These are phyloP conservation scores for Leistus spinibarbis DNA, from an alignment of 2,888 invertebrate genomes.

Conservation along the genomic window DNA sequence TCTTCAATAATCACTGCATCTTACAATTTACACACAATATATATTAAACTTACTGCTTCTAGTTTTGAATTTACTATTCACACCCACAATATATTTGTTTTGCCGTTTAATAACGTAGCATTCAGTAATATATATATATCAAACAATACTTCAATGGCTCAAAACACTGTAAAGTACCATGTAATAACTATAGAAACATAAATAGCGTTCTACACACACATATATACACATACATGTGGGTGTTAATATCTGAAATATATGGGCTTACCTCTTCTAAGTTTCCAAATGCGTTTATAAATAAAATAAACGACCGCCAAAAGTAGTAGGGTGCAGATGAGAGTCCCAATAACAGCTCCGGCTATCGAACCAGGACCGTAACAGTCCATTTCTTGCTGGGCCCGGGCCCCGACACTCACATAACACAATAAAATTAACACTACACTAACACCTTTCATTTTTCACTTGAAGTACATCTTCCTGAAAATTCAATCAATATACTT, in stretches of 20 bases:
- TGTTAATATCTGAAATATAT: background rate
- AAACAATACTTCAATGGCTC: no score
- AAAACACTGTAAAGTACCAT: no score
- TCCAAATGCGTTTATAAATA: slow-evolving; percentile 24
- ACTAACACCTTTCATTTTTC: background rate
- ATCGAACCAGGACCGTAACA: slow-evolving; percentile 74
- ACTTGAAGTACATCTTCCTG: background rate
- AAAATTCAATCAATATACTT: no score
- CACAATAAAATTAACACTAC: slow-evolving; percentile 14
- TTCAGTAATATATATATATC: no score
- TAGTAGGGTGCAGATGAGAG: slow-evolving; percentile 69
- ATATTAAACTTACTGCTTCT: no score
- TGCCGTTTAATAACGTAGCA: no score
- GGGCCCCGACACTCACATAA: slow-evolving; percentile 7
- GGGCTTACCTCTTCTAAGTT: slow-evolving; percentile 16
- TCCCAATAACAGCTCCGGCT: slow-evolving; percentile 73
- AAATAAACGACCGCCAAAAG: slow-evolving; percentile 61
- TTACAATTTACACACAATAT: no score
- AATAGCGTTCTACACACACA: background rate
- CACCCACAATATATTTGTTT: background rate
- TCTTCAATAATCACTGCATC: no score
- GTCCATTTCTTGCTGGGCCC: slow-evolving; percentile 28
- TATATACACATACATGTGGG: background rate
- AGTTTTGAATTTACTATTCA: background rate
- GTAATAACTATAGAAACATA: background rate